Percentiles rank a stretch among this genome's conserved stretches.
phyloP scores from a whole-genome alignment of 2,888 invertebrate genomes.

The Spicauda simplicius region DNA sequence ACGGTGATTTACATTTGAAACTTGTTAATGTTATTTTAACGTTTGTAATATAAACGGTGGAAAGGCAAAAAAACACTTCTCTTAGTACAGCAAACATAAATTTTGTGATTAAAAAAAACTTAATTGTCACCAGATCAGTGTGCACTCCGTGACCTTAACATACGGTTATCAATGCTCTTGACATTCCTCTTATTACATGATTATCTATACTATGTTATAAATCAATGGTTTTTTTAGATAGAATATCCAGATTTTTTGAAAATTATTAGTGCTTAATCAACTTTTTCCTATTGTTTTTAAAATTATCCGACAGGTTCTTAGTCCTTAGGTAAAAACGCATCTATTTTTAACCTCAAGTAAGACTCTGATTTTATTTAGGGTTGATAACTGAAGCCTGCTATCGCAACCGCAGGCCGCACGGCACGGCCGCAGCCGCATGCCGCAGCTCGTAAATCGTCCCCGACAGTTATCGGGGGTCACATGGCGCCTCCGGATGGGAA shows the following conservation, averaged over 20 bases:
- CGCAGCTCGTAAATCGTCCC: constrained; percentile 19
- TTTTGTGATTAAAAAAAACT: neutral
- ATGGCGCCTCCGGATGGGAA: constrained; percentile 46
- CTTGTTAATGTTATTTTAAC: neutral
- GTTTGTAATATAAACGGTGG: neutral
- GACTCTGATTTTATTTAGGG: no score
- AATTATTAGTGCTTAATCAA: no score
- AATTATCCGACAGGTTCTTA: no score
- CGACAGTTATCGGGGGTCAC: constrained; percentile 51
- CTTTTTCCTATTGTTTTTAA: no score
- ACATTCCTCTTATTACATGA: constrained; percentile 7
- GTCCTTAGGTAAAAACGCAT: no score
- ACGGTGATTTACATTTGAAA: neutral
- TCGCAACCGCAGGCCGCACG: neutral
- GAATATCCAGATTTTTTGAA: no score
- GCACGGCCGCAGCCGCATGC: neutral
- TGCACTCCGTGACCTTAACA: constrained; percentile 4
- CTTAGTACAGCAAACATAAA: no score
- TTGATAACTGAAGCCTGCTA: no score
- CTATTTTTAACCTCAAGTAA: no score
- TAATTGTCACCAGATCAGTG: neutral
- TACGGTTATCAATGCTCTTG: constrained; percentile 29
- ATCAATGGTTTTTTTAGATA: no score
- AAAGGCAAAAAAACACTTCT: no score
- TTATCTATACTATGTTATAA: constrained; percentile 10